Percentiles rank a stretch among this genome's conserved stretches.
Evolutionary conservation across 2,113 vertebrate species (phyloP).

Genomic region (Eptesicus fuscus): DNA sequence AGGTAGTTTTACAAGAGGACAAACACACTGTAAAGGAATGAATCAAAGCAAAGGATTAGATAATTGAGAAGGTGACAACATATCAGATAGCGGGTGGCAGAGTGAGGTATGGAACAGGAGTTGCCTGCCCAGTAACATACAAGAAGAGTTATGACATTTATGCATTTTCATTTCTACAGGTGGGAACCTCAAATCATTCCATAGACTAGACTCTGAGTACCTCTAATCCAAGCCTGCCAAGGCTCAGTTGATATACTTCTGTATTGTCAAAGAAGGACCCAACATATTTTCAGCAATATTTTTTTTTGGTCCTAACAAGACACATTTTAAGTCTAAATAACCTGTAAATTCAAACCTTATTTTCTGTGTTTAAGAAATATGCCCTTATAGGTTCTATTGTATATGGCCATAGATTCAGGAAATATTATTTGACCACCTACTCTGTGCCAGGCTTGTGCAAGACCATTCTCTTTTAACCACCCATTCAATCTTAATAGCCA

Average conservation of each 20-base stretch:
- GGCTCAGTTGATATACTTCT: conserved; percentile 80
- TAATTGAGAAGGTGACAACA: conserved; percentile 79
- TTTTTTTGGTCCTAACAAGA: conserved; percentile 76
- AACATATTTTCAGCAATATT: conserved; percentile 80
- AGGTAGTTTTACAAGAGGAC: conserved; percentile 72
- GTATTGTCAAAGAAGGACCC: conserved; percentile 71
- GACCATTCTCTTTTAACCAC: not conserved
- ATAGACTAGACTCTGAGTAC: conserved; percentile 67
- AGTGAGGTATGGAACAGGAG: conserved; percentile 78
- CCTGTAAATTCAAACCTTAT: conserved; percentile 78
- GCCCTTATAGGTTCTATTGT: conserved; percentile 45
- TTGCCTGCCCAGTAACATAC: conserved; percentile 65
- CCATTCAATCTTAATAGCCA: not conserved
- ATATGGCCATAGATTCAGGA: not conserved
- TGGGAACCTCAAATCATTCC: conserved; percentile 83
- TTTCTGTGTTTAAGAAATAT: conserved; percentile 69
- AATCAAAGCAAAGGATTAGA: conserved; percentile 79
- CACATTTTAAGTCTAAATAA: conserved; percentile 75
- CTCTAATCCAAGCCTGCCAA: conserved; percentile 82
- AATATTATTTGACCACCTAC: conserved; percentile 39
- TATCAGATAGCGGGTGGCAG: conserved; percentile 73
- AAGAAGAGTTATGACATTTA: conserved; percentile 84
- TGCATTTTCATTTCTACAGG: conserved; percentile 87
- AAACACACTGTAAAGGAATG: conserved; percentile 72
- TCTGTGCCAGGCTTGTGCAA: not conserved